Conservation (phyloP, 92 coral and sea anemone species). For the Scolanthus callimorphus region DNA sequence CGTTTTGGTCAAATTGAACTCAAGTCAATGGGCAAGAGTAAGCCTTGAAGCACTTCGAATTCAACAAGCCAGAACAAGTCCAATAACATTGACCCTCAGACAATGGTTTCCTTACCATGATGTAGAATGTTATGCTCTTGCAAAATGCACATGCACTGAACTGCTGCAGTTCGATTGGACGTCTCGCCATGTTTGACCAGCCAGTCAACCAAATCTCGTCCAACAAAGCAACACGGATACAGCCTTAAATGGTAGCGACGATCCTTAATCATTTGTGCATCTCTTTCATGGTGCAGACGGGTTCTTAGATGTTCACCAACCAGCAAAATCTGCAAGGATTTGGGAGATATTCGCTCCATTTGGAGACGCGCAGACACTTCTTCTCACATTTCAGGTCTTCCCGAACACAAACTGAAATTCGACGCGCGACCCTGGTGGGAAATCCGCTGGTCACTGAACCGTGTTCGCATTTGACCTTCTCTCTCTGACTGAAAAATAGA, state of each 20-base stretch:
- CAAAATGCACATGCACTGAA: slow-evolving; percentile 72
- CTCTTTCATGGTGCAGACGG: slow-evolving; percentile 72
- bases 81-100: no score
- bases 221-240: slow-evolving; percentile 82
- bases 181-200: slow-evolving; percentile 81
- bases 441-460: slow-evolving; percentile 4
- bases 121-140: slow-evolving; percentile 73
- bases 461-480: no score
- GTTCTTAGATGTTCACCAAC: slow-evolving; percentile 70
- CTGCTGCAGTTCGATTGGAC: slow-evolving; percentile 64
- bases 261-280: slow-evolving; percentile 70
- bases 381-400: slow-evolving; percentile 18
- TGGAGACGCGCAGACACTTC: neutral
- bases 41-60: no score
- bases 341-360: slow-evolving; percentile 51
- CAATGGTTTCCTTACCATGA: slow-evolving; percentile 97
- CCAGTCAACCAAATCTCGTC: slow-evolving; percentile 98
- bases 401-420: neutral
- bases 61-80: no score
- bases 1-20: no score
- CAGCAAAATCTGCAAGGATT: slow-evolving; percentile 50
- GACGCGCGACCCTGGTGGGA: neutral
- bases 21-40: no score
- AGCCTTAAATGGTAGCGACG: slow-evolving; percentile 84
- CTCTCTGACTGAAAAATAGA: no score